Conservation (phyloP, 2,888 invertebrate species). For the Drosophila niveifrons region DNA sequence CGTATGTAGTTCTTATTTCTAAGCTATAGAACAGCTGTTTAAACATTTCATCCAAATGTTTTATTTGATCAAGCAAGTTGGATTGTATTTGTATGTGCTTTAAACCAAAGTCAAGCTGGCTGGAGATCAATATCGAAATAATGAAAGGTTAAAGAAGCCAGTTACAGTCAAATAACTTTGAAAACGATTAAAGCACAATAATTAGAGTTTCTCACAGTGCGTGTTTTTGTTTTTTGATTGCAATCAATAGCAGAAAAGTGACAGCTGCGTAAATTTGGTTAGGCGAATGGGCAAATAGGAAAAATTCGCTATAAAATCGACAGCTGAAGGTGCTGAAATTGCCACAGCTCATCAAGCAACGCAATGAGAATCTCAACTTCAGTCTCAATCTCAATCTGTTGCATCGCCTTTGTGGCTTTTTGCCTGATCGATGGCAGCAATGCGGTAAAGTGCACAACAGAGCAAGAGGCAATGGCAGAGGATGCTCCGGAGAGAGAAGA, state of each 20-base stretch:
- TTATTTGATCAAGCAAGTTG: background rate
- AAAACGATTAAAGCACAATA: no score
- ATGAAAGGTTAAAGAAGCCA: background rate
- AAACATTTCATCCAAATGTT: constrained; percentile 9
- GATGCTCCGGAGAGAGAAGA: background rate
- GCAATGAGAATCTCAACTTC: constrained; percentile 12
- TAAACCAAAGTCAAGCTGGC: constrained; percentile 11
- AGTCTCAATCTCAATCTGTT: background rate
- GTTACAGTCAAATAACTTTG: no score
- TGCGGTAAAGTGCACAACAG: background rate
- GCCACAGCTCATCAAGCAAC: background rate
- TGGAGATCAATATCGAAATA: background rate
- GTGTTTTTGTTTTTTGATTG: no score
- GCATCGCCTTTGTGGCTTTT: constrained; percentile 6
- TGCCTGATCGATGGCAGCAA: background rate
- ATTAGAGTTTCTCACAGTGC: no score
- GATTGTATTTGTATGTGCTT: background rate
- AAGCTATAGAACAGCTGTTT: constrained; percentile 6
- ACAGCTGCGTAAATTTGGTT: constrained; percentile 18
- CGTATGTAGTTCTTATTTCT: no score
- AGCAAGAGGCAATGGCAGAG: background rate
- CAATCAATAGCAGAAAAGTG: no score
- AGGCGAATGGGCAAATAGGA: constrained; percentile 2
- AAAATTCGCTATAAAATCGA: constrained; percentile 12
- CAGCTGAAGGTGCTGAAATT: background rate